Conservation (phyloP, 2,797 vertebrate genomes). For the Morus bassanus region DNA sequence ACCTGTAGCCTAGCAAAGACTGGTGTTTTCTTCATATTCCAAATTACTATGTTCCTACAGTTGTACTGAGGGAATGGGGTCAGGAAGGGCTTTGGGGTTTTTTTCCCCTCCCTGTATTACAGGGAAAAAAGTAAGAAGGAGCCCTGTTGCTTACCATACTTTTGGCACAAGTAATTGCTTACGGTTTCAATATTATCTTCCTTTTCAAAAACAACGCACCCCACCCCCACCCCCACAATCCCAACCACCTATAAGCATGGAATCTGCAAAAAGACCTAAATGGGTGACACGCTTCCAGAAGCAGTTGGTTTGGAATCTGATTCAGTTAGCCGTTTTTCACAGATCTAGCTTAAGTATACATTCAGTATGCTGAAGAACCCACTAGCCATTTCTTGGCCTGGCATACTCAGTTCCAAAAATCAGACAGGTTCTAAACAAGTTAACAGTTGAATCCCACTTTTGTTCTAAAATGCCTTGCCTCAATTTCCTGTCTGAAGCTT, state of each 20-base stretch:
- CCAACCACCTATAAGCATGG: not conserved
- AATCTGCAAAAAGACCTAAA: not conserved
- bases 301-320: not conserved
- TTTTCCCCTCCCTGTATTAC: not conserved
- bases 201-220: not conserved
- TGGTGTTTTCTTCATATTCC: not conserved
- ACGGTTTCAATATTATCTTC: not conserved
- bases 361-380: not conserved
- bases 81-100: not conserved
- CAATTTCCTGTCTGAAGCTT: not conserved
- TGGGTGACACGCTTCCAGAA: not conserved
- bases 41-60: not conserved
- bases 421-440: not conserved
- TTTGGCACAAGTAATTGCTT: not conserved
- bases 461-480: not conserved
- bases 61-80: not conserved
- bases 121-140: not conserved
- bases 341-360: not conserved
- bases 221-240: too few species aligned
- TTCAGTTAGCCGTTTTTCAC: not conserved
- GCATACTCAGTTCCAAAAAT: not conserved
- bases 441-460: not conserved
- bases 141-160: not conserved
- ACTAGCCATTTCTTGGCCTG: not conserved
- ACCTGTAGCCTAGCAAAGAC: not conserved